Evolutionary conservation across 2,797 vertebrate species (phyloP), one percentile per base, ranked within the genome.

Genomic region (Loriculus beryllinus): DNA sequence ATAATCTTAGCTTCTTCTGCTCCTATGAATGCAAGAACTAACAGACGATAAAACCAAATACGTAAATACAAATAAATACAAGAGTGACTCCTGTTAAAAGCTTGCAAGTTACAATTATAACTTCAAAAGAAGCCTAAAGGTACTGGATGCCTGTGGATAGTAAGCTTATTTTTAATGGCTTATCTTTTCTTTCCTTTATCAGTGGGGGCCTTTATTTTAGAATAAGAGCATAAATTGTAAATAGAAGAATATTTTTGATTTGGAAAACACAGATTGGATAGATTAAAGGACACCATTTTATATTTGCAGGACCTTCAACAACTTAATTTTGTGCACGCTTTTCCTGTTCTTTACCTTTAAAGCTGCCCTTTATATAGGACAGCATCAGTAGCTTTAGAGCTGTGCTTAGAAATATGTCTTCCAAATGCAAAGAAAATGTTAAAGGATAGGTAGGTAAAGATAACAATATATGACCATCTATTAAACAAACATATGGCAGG

Each of bases 361-460:
- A 70, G 1, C 6, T 62, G 17, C 2, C 0, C 15, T 80, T 22
- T 40, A 59, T 9, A 31, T 26, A 8, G 7, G 14, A 64, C 37
- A 92, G 15, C 12, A 60, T 3, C 5, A 11, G 43, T 40, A 43
- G 25, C 18, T 74, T 75, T 67, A 60, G 2, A 78, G 15, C 4
- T 80, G 7, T 51, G 5, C 26, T 90, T 78, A 71, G 19, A 86
- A 84, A 70, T 31, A 6, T 0, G 1, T 33, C 21, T 83, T 88
- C 20, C 31, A 68, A 75, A 86, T 51, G 4, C 31, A 92, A 77
- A 63, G 14, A 64, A 88, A 78, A 59, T 60, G 6, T 35, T 56
- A 31, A 69, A 82, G 22, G 3, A 68, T 11, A 7, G 7, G 15
- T 15, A 57, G 20, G 22, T 56, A 52, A 79, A 67, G 37, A 28